Evolutionary conservation across 1,140 invertebrate genomes (phyloP).

Genomic region (Choristoneura fumiferana): DNA sequence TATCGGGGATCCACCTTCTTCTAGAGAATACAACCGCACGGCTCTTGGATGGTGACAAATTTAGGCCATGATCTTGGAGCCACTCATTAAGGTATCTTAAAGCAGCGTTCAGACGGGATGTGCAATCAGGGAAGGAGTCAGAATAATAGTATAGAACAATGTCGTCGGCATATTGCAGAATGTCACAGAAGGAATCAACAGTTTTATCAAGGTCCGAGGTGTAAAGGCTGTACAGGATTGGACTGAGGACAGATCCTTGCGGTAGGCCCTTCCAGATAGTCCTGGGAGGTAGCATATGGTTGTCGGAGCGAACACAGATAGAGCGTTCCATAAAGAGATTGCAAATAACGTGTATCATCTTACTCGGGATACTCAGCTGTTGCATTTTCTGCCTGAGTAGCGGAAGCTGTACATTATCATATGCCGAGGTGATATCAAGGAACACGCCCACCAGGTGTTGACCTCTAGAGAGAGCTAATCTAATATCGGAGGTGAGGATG

Average conservation of each 20-base stretch:
- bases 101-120: constrained; percentile 3
- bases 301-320: not conserved
- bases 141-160: constrained; percentile 21
- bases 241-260: constrained; percentile 32
- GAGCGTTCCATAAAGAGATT: constrained; percentile 19
- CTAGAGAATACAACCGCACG: constrained; percentile 17
- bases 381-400: constrained; percentile 25
- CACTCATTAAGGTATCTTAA: constrained; percentile 17
- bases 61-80: constrained; percentile 21
- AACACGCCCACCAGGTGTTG: constrained; percentile 26
- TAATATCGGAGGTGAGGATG: constrained; percentile 31
- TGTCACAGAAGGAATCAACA: constrained; percentile 20
- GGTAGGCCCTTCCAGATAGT: constrained; percentile 26
- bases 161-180: constrained; percentile 36
- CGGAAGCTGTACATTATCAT: constrained; percentile 31
- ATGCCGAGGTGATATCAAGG: constrained; percentile 28
- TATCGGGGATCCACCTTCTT: not conserved
- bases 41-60: constrained; percentile 23
- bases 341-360: constrained; percentile 20
- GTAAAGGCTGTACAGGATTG: constrained; percentile 30
- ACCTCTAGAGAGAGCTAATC: constrained; percentile 16
- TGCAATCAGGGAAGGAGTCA: not conserved
- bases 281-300: not conserved
- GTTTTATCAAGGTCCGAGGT: constrained; percentile 24
- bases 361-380: constrained; percentile 16